Percentiles rank a stretch among this genome's conserved stretches.
Conservation (phyloP, 2,888 invertebrate species). For the Yponomeuta malinellus region DNA sequence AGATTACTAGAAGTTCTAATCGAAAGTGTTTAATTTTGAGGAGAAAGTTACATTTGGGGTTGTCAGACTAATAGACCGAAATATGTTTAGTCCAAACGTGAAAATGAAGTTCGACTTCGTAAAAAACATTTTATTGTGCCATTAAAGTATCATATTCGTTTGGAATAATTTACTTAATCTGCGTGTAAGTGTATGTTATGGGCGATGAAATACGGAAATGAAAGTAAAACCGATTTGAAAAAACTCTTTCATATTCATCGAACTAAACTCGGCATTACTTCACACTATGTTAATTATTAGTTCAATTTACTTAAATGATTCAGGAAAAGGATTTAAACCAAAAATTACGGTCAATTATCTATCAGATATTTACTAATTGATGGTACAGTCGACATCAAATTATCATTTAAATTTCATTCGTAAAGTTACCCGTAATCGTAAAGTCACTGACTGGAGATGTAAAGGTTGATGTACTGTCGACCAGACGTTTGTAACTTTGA, state of each 20-base stretch:
- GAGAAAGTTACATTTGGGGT: neutral
- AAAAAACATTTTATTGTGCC: neutral
- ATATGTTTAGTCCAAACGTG: neutral
- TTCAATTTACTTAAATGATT: neutral
- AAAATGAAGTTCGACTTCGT: neutral
- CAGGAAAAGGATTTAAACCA: neutral
- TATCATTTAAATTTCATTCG: too few species aligned
- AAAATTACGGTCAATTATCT: too few species aligned
- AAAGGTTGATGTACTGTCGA: too few species aligned
- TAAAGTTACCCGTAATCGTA: too few species aligned
- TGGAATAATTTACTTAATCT: constrained; percentile 28
- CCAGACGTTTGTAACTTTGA: too few species aligned
- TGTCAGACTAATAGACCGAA: neutral
- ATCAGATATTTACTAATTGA: too few species aligned
- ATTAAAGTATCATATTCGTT: constrained; percentile 21
- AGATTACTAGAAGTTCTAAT: neutral
- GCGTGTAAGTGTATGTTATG: constrained; percentile 27
- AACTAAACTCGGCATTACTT: neutral
- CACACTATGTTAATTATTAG: neutral
- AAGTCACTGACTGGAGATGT: too few species aligned
- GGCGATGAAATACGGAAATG: constrained; percentile 24
- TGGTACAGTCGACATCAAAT: too few species aligned
- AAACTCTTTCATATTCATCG: neutral
- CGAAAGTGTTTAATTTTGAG: constrained; percentile 9
- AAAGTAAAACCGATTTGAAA: constrained; percentile 18